These are phyloP conservation scores for Passerina amoena DNA, from an alignment of 2,113 vertebrate genomes.

Conservation along the genomic window DNA sequence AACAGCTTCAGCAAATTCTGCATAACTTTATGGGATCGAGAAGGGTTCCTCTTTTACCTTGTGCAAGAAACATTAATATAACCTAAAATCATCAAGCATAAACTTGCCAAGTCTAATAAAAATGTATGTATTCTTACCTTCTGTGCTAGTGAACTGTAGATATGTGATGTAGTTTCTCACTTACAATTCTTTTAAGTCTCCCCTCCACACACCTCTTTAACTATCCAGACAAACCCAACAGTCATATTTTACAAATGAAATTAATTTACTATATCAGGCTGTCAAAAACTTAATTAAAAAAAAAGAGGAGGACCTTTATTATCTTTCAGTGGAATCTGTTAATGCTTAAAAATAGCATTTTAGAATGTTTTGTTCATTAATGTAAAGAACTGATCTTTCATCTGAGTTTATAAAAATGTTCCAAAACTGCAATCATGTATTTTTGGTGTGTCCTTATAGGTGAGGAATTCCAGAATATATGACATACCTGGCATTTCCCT, in stretches of 20 bases:
- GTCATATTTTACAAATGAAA: neutral
- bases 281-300: neutral
- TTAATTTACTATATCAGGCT: neutral
- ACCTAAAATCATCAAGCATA: neutral
- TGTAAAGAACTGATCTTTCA: neutral
- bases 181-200: neutral
- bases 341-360: neutral
- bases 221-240: neutral
- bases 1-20: neutral
- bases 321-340: neutral
- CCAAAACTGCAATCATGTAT: neutral
- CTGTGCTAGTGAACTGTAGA: neutral
- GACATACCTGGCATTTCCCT: neutral
- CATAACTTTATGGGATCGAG: neutral
- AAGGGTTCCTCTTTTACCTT: neutral
- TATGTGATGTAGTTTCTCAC: neutral
- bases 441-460: neutral
- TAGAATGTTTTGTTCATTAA: neutral
- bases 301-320: neutral
- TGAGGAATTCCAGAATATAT: neutral
- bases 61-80: neutral
- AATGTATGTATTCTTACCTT: neutral
- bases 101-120: neutral
- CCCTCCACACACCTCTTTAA: neutral
- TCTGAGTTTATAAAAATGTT: neutral